These are phyloP conservation scores for Hydrozoanthus tunicans DNA, from an alignment of 64 coral and sea anemone genomes.

Conservation along the genomic window DNA sequence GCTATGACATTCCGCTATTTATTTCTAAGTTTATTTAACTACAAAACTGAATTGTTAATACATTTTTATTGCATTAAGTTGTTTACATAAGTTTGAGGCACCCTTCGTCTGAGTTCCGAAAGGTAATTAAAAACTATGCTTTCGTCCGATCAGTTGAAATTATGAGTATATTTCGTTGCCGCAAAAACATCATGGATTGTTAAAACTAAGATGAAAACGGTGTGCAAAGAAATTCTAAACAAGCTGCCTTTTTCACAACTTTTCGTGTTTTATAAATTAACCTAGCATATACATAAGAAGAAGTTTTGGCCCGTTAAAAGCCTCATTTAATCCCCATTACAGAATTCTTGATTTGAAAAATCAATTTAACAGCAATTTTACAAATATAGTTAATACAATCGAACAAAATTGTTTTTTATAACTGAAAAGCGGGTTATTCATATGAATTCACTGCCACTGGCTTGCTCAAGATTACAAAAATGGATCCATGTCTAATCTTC, in stretches of 20 bases:
- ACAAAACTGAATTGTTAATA: conserved; percentile 11
- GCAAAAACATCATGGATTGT: neutral
- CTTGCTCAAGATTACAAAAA: no score
- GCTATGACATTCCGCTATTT: neutral
- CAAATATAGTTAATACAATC: neutral
- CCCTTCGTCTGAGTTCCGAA: conserved; percentile 9
- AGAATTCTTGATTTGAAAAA: neutral
- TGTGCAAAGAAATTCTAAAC: neutral
- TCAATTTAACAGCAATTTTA: neutral
- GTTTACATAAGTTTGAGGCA: conserved; percentile 8
- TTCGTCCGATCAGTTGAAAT: conserved; percentile 1
- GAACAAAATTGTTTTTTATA: neutral
- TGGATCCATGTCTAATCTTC: no score
- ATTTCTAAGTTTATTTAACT: conserved; percentile 3
- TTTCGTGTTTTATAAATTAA: no score
- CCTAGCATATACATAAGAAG: neutral
- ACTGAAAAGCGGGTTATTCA: neutral
- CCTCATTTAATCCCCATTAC: neutral
- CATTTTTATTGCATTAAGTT: conserved; percentile 17
- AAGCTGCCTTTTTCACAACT: no score
- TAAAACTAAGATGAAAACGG: neutral
- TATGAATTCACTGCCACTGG: neutral
- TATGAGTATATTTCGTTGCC: neutral
- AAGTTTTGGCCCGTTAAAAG: neutral
- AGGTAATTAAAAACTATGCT: conserved; percentile 43